Percentiles rank a stretch among this genome's conserved stretches.
phyloP scores from a whole-genome alignment of 2,797 vertebrate genomes.

The Phrynocephalus guinanensis region DNA sequence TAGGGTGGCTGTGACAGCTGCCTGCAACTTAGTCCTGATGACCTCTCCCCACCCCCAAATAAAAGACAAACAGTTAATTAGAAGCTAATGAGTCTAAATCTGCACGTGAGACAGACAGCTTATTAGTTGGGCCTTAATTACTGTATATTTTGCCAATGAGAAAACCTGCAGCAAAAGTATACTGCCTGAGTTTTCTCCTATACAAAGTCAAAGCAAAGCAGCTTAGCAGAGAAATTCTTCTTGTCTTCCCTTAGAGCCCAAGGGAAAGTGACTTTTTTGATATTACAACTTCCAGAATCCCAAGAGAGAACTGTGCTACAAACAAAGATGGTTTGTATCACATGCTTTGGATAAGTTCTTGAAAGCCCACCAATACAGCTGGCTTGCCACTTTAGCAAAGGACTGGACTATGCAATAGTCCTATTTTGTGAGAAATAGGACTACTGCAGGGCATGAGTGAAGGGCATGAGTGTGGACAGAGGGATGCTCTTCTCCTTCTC shows the following conservation, averaged over 20 bases:
- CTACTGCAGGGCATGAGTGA: too few species aligned
- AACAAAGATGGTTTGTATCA: too few species aligned
- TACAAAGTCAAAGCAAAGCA: neutral
- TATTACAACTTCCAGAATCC: too few species aligned
- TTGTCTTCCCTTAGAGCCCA: too few species aligned
- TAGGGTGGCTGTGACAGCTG: neutral
- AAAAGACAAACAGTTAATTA: conserved; percentile 31
- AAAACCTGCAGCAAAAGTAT: neutral
- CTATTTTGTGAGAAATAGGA: too few species aligned
- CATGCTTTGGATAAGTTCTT: too few species aligned
- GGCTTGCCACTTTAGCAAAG: neutral
- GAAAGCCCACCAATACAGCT: neutral
- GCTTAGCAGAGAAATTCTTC: neutral
- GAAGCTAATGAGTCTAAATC: conserved; percentile 43
- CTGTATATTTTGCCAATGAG: neutral
- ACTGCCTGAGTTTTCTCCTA: neutral
- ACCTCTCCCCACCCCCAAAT: neutral
- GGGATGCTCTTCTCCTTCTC: too few species aligned
- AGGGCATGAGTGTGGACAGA: too few species aligned
- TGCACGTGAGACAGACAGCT: conserved; percentile 18
- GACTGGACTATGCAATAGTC: neutral
- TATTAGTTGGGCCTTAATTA: conserved; percentile 35
- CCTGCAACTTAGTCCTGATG: too few species aligned
- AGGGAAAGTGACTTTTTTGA: too few species aligned
- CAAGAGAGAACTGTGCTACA: too few species aligned